Percentiles rank a stretch among this genome's conserved stretches.
These are phyloP conservation scores for Fistularia tabacaria DNA, from an alignment of 2,797 vertebrate genomes.

Conservation along the genomic window DNA sequence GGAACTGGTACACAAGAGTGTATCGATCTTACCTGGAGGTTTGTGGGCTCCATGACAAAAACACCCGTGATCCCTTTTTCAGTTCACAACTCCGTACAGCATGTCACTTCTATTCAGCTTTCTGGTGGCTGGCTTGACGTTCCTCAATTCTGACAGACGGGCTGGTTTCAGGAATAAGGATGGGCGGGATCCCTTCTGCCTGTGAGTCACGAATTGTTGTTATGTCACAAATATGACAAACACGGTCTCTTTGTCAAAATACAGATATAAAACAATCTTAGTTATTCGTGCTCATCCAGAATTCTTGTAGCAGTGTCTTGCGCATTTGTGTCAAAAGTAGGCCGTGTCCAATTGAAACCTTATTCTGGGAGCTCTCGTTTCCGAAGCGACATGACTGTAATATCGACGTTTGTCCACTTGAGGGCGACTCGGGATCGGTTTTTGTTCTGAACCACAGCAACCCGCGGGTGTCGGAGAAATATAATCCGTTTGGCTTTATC, in stretches of 20 bases:
- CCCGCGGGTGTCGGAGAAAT: too few species aligned
- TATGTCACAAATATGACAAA: background rate
- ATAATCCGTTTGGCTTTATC: too few species aligned
- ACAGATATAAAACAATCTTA: too few species aligned
- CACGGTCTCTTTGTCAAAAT: too few species aligned
- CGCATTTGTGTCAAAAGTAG: background rate
- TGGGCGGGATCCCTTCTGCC: constrained; percentile 15
- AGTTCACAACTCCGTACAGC: too few species aligned
- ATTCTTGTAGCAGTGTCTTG: too few species aligned
- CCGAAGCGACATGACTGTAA: background rate
- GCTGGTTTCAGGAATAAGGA: constrained; percentile 55
- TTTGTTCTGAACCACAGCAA: too few species aligned
- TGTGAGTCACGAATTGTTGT: constrained; percentile 53
- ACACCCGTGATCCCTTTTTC: background rate
- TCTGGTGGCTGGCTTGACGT: background rate
- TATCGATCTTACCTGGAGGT: constrained; percentile 67
- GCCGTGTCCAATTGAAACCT: too few species aligned
- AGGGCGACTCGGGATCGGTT: constrained; percentile 22
- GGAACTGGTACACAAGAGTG: background rate
- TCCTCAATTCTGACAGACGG: constrained; percentile 2
- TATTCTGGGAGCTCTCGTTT: constrained; percentile 2
- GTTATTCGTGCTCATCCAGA: too few species aligned
- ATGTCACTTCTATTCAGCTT: background rate
- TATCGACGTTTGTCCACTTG: constrained; percentile 24
- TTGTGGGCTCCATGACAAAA: constrained; percentile 73